phyloP scores from a whole-genome alignment of 2,888 invertebrate species.

The Metalampra italica region DNA sequence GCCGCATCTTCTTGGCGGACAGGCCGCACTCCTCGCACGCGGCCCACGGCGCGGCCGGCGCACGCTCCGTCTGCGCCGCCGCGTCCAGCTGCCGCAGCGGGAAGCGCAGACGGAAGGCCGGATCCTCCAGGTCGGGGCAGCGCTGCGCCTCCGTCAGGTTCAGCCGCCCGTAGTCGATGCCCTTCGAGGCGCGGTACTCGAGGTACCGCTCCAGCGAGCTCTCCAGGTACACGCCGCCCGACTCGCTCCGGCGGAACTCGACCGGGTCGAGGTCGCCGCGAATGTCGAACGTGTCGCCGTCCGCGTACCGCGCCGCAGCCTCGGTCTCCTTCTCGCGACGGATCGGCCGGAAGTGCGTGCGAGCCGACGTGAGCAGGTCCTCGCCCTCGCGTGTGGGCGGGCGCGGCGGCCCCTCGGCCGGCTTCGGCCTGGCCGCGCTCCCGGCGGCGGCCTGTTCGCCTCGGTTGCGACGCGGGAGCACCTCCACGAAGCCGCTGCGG shows the following conservation, averaged over 20 bases:
- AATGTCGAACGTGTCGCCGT: constrained; percentile 86
- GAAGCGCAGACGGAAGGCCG: constrained; percentile 82
- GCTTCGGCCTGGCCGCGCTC: constrained; percentile 18
- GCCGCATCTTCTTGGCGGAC: constrained; percentile 63
- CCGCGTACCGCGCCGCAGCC: constrained; percentile 66
- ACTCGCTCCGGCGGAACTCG: constrained; percentile 82
- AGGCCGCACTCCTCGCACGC: constrained; percentile 57
- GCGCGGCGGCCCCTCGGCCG: constrained; percentile 71
- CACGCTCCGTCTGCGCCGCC: constrained; percentile 28
- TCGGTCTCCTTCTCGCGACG: constrained; percentile 71
- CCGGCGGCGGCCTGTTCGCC: constrained; percentile 14
- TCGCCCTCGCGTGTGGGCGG: constrained; percentile 79
- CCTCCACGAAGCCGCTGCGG: constrained; percentile 80
- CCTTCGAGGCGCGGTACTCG: constrained; percentile 65
- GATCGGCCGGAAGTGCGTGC: constrained; percentile 92
- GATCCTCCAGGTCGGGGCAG: constrained; percentile 51
- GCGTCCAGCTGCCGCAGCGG: constrained; percentile 65
- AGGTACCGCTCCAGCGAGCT: constrained; percentile 71
- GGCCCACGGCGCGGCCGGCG: constrained; percentile 30
- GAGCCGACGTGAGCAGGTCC: constrained; percentile 86
- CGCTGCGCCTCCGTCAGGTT: constrained; percentile 56
- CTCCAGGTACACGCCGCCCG: constrained; percentile 80
- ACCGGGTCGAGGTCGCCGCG: constrained; percentile 80
- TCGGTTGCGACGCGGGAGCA: constrained; percentile 80
- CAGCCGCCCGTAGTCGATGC: constrained; percentile 60